Conservation (phyloP, 2,888 invertebrate genomes). For the Plagodis dolabraria region DNA sequence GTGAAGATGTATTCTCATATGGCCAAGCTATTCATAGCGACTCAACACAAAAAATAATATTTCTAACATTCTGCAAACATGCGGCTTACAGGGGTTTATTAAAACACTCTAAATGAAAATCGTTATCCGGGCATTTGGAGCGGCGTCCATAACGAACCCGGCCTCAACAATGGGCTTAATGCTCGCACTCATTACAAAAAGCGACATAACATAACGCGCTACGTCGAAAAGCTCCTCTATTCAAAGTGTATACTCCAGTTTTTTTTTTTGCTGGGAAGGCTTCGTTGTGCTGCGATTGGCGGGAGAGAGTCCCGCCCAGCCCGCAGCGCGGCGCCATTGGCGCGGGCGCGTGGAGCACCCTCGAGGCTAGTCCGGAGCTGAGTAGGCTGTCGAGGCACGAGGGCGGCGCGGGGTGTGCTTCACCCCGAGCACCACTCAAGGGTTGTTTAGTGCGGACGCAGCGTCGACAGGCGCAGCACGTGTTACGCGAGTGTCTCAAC, state of each 20-base stretch:
- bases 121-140: conserved; percentile 80
- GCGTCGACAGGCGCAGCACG: conserved; percentile 81
- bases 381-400: conserved; percentile 83
- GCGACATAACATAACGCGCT: conserved; percentile 83
- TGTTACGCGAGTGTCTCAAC: conserved; percentile 65
- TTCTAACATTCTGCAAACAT: conserved; percentile 62
- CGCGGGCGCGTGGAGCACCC: conserved; percentile 75
- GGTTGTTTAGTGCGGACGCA: conserved; percentile 82
- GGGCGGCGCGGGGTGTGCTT: conserved; percentile 82
- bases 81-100: conserved; percentile 79
- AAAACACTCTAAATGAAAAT: conserved; percentile 84
- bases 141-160: conserved; percentile 82
- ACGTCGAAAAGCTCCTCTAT: conserved; percentile 82
- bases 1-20: conserved; percentile 16
- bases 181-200: conserved; percentile 84
- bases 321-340: conserved; percentile 65
- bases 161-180: conserved; percentile 84
- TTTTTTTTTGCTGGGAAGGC: conserved; percentile 77
- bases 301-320: conserved; percentile 70
- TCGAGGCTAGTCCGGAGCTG: conserved; percentile 74
- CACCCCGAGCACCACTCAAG: conserved; percentile 84
- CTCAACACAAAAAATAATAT: conserved; percentile 44
- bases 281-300: conserved; percentile 65
- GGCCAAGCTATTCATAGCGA: conserved; percentile 8
- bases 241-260: conserved; percentile 83